These are phyloP conservation scores for Aptenodytes forsteri DNA, from an alignment of 2,113 vertebrate species.

Conservation along the genomic window DNA sequence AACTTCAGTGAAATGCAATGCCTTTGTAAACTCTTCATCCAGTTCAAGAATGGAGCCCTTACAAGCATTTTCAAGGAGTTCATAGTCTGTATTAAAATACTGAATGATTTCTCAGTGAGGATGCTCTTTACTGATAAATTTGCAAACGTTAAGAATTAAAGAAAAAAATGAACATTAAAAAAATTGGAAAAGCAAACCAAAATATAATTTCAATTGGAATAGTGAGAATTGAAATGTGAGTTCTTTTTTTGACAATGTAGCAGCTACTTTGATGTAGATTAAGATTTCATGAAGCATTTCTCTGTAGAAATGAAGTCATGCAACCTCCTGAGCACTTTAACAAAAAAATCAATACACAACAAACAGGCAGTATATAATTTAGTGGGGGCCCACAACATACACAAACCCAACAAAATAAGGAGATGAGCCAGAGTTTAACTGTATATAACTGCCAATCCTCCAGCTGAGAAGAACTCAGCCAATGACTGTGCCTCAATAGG, in stretches of 20 bases:
- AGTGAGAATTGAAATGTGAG: background rate
- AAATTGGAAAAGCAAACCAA: background rate
- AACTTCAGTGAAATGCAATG: background rate
- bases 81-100: background rate
- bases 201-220: background rate
- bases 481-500: background rate
- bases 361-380: conserved; percentile 3
- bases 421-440: background rate
- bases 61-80: background rate
- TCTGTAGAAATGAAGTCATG: conserved; percentile 1
- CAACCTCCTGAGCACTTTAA: background rate
- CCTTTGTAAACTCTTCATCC: background rate
- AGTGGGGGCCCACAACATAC: background rate
- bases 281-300: conserved; percentile 36
- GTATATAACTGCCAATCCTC: background rate
- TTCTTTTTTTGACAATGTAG: background rate
- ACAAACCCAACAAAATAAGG: background rate
- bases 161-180: background rate
- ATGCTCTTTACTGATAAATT: background rate
- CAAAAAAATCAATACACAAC: conserved; percentile 11
- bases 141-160: background rate
- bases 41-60: background rate
- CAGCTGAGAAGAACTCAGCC: background rate
- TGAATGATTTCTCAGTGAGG: background rate
- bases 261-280: background rate